Base-by-base conservation (phyloP, 2,113 vertebrate genomes). In the Syngnathoides biaculeatus region DNA sequence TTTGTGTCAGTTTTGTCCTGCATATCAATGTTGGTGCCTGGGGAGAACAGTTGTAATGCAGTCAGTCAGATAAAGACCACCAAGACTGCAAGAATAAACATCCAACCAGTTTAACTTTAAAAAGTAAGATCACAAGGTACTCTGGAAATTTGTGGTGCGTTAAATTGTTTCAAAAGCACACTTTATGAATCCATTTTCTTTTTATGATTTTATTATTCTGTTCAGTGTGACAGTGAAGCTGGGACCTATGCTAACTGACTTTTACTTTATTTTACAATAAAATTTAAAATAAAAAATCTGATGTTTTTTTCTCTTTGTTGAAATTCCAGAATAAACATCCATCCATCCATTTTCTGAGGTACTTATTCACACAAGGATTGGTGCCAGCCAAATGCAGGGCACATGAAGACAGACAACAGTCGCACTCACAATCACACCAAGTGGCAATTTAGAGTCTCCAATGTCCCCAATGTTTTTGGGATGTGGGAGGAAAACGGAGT, bases 41-140 rank as follows among this genome's bases (percentile, higher is more conserved):
- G 60, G 60, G 60, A 62, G 40, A 62, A 45, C 20, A 24, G 60
- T 62, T 42, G 40, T 15, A 40, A 57, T 57, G 60, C 60, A 62
- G 60, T 62, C 60, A 62, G 39, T 40, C 60, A 62, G 60, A 62
- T 43, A 62, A 62, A 22, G 40, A 62, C 60, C 60, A 62, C 60
- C 60, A 43, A 40, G 40, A 62, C 40, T 24, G 26, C 60, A 62
- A 62, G 60, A 45, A 62, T 43, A 62, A 62, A 62, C 60, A 62
- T 62, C 22, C 22, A 26, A 62, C 60, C 40, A 43, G 40, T n/a
- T 42, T 26, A 43, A 40, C 35, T 43, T 43, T 42, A 9, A 17
- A 43, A 62, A 24, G 60, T 26, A 13, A 42, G 60, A 62, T 26
- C 40, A 42, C 60, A 26, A 26, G 43, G 9, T 62, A 14, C 40